Percentiles rank a stretch among this genome's conserved stretches.
Conservation (phyloP, 2,888 invertebrate species). For the Chouioia cunea region DNA sequence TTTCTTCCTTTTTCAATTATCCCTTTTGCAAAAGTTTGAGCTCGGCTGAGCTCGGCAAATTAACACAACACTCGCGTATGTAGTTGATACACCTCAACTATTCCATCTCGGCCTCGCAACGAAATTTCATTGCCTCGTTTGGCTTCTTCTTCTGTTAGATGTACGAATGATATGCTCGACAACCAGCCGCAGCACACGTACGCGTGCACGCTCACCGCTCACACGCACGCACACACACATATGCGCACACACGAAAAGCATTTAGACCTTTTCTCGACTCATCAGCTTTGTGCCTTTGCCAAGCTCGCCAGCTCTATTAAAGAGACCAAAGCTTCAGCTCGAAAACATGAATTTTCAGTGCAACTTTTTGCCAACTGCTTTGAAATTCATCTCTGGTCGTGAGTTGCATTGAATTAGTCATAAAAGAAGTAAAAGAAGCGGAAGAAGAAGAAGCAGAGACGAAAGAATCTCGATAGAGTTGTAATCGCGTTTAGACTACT, state of each 20-base stretch:
- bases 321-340: constrained; percentile 48
- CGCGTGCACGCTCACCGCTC: no score
- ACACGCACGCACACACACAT: no score
- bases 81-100: constrained; percentile 15
- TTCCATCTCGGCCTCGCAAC: constrained; percentile 37
- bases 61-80: constrained; percentile 56
- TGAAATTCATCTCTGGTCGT: constrained; percentile 4
- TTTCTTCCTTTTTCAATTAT: no score
- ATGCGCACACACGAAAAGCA: no score
- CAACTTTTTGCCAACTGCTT: constrained; percentile 65
- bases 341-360: constrained; percentile 68
- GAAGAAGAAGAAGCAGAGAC: no score
- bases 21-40: no score
- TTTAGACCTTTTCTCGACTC: constrained; percentile 67
- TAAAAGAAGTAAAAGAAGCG: no score
- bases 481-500: no score
- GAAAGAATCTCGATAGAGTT: no score
- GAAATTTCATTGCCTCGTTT: constrained; percentile 64
- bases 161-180: no score
- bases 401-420: no score
- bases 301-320: constrained; percentile 57
- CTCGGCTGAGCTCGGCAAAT: constrained; percentile 49
- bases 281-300: constrained; percentile 67
- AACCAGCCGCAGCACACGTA: no score
- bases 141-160: constrained; percentile 54